Evolutionary conservation across 2,888 invertebrate species (phyloP).

Genomic region (Conchocele bisecta): DNA sequence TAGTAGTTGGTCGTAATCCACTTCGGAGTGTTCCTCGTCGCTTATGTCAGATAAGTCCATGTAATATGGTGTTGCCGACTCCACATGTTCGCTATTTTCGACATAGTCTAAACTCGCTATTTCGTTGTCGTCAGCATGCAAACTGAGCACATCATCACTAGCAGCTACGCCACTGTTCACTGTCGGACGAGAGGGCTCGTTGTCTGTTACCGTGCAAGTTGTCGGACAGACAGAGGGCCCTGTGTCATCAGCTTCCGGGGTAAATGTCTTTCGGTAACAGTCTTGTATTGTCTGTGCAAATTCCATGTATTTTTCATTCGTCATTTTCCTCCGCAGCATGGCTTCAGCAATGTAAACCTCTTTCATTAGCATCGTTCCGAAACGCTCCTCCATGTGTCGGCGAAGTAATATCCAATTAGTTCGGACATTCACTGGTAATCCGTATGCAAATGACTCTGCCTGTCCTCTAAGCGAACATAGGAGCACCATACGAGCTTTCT

Average conservation of each 20-base stretch:
- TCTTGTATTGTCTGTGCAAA: constrained; percentile 41
- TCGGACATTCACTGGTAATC: constrained; percentile 12
- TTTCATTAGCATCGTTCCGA: constrained; percentile 35
- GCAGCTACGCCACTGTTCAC: too few species aligned
- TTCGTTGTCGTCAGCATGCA: too few species aligned
- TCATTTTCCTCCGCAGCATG: constrained; percentile 11
- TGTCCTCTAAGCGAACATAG: constrained; percentile 37
- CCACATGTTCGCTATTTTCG: too few species aligned
- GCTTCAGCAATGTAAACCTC: constrained; percentile 43
- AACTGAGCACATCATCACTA: too few species aligned
- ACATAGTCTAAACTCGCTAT: too few species aligned
- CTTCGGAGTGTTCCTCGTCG: too few species aligned
- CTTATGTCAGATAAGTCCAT: too few species aligned
- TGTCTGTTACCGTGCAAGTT: too few species aligned
- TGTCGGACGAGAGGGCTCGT: too few species aligned
- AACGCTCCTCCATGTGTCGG: constrained; percentile 25
- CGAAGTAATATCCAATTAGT: constrained; percentile 10
- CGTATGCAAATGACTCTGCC: constrained; percentile 37
- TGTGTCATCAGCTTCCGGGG: constrained; percentile 24
- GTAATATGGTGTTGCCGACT: too few species aligned
- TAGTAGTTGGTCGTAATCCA: too few species aligned
- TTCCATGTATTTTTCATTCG: constrained; percentile 33
- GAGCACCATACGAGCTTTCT: constrained; percentile 20
- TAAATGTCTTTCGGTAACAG: constrained; percentile 33
- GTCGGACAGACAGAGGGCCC: too few species aligned